Evolutionary conservation across 1,140 invertebrate genomes (phyloP).

Genomic region (Mya arenaria): DNA sequence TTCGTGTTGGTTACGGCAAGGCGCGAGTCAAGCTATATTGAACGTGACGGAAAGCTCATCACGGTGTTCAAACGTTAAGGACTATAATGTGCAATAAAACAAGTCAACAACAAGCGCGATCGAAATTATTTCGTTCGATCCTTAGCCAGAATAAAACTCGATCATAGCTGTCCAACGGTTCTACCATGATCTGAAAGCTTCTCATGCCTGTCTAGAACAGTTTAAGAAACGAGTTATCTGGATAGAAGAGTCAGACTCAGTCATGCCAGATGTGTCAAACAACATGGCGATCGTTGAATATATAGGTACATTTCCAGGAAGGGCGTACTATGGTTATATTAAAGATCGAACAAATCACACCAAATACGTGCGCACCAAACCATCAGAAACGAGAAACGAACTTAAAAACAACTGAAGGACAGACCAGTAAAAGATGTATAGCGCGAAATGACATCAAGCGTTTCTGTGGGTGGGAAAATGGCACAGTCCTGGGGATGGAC

Average conservation of each 20-base stretch:
- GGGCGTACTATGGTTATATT: neutral
- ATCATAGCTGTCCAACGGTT: neutral
- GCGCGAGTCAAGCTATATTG: too few relatives aligned
- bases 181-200: conserved; percentile 15
- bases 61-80: neutral
- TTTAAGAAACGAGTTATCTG: conserved; percentile 3
- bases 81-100: neutral
- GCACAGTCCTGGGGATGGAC: conserved; percentile 23
- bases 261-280: neutral
- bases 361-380: neutral
- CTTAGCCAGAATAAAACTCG: neutral
- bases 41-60: neutral
- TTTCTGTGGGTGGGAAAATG: neutral
- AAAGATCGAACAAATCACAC: too few relatives aligned
- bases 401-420: too few relatives aligned
- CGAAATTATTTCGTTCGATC: neutral
- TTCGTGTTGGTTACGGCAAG: neutral
- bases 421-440: conserved; percentile 19
- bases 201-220: too few relatives aligned
- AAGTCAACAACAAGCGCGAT: too few relatives aligned
- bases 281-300: neutral
- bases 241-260: neutral
- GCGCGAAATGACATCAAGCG: conserved; percentile 22
- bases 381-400: neutral
- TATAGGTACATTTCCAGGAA: conserved; percentile 23